These are phyloP conservation scores for Sigmodon hispidus DNA, from an alignment of 2,113 vertebrate species.

Conservation along the genomic window DNA sequence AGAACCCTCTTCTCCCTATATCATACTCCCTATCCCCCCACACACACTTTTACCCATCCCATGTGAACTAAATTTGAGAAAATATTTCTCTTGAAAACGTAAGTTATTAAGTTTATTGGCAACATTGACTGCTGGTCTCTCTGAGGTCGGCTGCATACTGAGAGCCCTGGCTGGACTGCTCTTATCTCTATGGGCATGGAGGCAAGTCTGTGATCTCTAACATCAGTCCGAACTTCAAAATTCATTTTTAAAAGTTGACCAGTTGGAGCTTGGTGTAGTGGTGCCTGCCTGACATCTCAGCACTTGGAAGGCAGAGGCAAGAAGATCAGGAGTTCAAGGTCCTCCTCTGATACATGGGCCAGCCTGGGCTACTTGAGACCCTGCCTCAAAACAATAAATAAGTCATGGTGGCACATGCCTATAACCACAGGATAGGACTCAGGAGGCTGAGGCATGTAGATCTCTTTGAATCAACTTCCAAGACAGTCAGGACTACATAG, in stretches of 20 bases:
- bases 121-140: background rate
- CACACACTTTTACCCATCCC: background rate
- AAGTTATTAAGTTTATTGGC: background rate
- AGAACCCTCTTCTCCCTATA: background rate
- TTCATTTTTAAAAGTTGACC: background rate
- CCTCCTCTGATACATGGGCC: background rate
- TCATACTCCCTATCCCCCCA: too few species aligned
- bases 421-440: background rate
- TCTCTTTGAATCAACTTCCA: background rate
- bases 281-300: background rate
- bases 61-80: too few species aligned
- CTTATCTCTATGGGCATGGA: background rate
- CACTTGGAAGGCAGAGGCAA: background rate
- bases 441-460: background rate
- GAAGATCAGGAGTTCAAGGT: background rate
- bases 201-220: background rate
- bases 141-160: background rate
- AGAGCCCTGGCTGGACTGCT: background rate
- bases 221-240: background rate
- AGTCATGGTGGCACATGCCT: background rate
- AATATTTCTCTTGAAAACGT: background rate
- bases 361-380: background rate
- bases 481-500: background rate
- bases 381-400: background rate
- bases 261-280: background rate